A percentile compares a stretch with the other conserved stretches of the same genome.
Conservation (phyloP, 2,888 invertebrate genomes). For the Ptycholaimellus sp. region DNA sequence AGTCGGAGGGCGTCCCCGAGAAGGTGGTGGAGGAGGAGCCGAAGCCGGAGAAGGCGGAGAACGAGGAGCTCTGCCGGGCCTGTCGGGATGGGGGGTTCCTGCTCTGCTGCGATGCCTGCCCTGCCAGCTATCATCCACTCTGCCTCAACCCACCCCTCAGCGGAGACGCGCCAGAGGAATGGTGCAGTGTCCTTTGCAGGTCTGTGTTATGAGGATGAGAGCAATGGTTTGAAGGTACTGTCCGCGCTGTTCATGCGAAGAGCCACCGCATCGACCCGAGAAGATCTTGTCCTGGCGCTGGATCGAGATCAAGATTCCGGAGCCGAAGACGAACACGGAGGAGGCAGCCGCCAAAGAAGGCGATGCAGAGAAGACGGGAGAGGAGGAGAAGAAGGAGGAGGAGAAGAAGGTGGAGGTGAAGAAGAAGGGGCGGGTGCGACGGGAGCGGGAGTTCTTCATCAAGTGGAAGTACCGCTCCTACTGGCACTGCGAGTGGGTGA, state of each 20-base stretch:
- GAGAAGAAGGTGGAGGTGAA: background rate
- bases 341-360: slow-evolving; percentile 9
- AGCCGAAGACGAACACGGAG: slow-evolving; percentile 10
- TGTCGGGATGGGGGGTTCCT: slow-evolving; percentile 93
- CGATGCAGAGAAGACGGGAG: slow-evolving; percentile 13
- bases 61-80: too few relatives aligned
- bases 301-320: slow-evolving; percentile 28
- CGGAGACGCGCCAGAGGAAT: slow-evolving; percentile 79
- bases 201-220: too few relatives aligned
- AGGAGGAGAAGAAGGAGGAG: slow-evolving; percentile 14
- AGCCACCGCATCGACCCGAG: slow-evolving; percentile 42
- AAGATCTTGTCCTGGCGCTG: slow-evolving; percentile 89
- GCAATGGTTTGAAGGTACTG: too few relatives aligned
- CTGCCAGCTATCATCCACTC: slow-evolving; percentile 82
- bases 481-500: slow-evolving; percentile 91
- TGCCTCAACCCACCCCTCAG: slow-evolving; percentile 77
- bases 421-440: slow-evolving; percentile 2
- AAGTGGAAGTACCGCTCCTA: slow-evolving; percentile 84
- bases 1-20: slow-evolving; percentile 12
- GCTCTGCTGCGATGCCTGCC: slow-evolving; percentile 83
- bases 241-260: too few relatives aligned
- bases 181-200: slow-evolving; percentile 84
- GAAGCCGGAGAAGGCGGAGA: too few relatives aligned
- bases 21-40: background rate
- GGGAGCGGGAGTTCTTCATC: slow-evolving; percentile 61